These are phyloP conservation scores for Troglohyphantes excavatus DNA, from an alignment of 2,888 invertebrate genomes.

Conservation along the genomic window DNA sequence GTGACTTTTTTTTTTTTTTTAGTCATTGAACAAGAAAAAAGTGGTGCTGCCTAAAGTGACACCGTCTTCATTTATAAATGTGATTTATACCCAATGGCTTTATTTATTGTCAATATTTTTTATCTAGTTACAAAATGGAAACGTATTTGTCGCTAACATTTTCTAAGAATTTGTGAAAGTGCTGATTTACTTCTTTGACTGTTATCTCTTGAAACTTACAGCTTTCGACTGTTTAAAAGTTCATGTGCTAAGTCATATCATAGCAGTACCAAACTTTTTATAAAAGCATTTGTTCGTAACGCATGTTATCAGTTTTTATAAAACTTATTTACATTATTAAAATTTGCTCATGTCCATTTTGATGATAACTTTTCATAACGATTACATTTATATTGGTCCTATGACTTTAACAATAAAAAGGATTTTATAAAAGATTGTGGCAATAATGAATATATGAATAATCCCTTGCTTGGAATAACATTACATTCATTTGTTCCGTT, in stretches of 20 bases:
- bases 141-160: slow-evolving; percentile 46
- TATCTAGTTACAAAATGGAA: slow-evolving; percentile 54
- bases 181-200: slow-evolving; percentile 55
- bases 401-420: neutral
- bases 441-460: neutral
- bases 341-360: neutral
- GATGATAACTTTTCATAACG: neutral
- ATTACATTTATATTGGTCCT: neutral
- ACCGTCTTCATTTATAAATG: slow-evolving; percentile 41
- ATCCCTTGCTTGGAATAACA: too few species aligned
- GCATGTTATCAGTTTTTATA: neutral
- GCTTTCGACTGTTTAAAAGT: slow-evolving; percentile 39
- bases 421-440: neutral
- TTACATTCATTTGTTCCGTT: neutral
- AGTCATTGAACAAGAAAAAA: slow-evolving; percentile 73
- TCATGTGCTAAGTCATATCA: slow-evolving; percentile 59
- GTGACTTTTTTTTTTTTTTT: slow-evolving; percentile 16
- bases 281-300: neutral
- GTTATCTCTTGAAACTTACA: slow-evolving; percentile 49
- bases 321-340: neutral
- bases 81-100: slow-evolving; percentile 61
- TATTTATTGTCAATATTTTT: slow-evolving; percentile 65
- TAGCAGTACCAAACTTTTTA: slow-evolving; percentile 7
- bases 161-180: slow-evolving; percentile 37
- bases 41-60: slow-evolving; percentile 62